Evolutionary conservation across 2,113 vertebrate species (phyloP), one percentile per base, ranked within the genome.

Genomic region (Marmota monax): DNA sequence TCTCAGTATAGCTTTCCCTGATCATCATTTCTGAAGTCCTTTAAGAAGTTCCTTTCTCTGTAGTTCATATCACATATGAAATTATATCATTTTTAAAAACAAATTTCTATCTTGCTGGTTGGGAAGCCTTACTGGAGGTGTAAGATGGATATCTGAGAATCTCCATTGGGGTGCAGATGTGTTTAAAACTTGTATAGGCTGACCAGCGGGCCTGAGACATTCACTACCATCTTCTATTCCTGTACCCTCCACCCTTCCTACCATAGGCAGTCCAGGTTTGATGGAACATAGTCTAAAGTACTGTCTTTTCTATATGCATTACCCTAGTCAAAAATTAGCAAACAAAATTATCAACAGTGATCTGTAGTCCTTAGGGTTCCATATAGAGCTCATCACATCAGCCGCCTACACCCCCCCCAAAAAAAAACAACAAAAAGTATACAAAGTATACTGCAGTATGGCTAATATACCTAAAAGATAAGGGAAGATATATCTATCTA

Each of bases 41-140:
- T 96, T 37, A 34, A 29, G 76, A 61, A 7, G 80, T 87, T 86
- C 29, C 7, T 61, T 86, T 82, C 48, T 80, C 39, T 89, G 34
- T 53, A 25, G 12, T 12, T 79, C 29, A 91, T 51, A 69, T 72
- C 42, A 82, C 25, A 42, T 39, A 29, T n/a, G 7, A 80, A 95
- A 78, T 78, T 58, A 1, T 5, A 45, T 8, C 16, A 39, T 91
- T 77, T 65, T 45, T 9, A 45, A 45, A 16, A 58, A 58, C 22
- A 58, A 85, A 85, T 73, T 93, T 37, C 45, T 88, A 13, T 34
- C 53, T 82, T 48, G 45, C 27, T 73, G 11, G 7, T 20, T 51
- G 34, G 39, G 25, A 1, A 48, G 16, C 20, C 23, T 78, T 23
- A 23, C 2, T 65, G 37, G 51, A 56, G 14, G 20, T 85, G 0